These are phyloP conservation scores for Eueides isabella DNA, from an alignment of 1,140 invertebrate genomes.

Conservation along the genomic window DNA sequence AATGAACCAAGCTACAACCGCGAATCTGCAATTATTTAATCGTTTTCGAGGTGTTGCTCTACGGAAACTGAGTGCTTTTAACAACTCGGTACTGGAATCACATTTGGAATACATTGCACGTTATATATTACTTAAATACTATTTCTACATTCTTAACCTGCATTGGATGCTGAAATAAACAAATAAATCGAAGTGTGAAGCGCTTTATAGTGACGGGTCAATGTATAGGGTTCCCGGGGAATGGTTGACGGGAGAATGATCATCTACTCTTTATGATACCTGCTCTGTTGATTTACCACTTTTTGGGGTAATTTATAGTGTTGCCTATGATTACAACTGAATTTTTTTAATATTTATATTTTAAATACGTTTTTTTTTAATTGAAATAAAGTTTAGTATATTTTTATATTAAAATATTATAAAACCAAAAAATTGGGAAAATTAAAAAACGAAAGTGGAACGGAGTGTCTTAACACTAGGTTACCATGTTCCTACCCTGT, in stretches of 20 bases:
- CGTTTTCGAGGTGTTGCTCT: conserved; percentile 66
- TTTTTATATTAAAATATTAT: too few relatives aligned
- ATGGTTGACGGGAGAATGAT: conserved; percentile 67
- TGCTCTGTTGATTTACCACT: conserved; percentile 37
- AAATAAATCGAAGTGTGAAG: conserved; percentile 18
- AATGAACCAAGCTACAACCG: conserved; percentile 52
- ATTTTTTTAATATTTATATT: neutral
- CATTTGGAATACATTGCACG: conserved; percentile 28
- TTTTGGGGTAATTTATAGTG: neutral
- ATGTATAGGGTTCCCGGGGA: conserved; percentile 67
- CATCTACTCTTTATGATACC: conserved; percentile 58
- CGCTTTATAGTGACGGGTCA: conserved; percentile 47
- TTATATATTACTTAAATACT: neutral
- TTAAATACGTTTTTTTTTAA: too few relatives aligned
- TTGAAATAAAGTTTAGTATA: too few relatives aligned
- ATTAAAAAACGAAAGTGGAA: too few relatives aligned
- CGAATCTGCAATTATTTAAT: conserved; percentile 73
- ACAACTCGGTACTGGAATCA: conserved; percentile 6
- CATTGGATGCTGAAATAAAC: conserved; percentile 39
- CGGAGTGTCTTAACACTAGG: too few relatives aligned
- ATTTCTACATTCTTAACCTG: conserved; percentile 19
- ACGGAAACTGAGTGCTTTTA: conserved; percentile 57
- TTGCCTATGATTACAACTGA: neutral
- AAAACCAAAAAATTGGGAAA: too few relatives aligned
- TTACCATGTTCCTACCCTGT: too few relatives aligned